Base-by-base conservation (phyloP, 2,113 vertebrate species). In the Vidua macroura region DNA sequence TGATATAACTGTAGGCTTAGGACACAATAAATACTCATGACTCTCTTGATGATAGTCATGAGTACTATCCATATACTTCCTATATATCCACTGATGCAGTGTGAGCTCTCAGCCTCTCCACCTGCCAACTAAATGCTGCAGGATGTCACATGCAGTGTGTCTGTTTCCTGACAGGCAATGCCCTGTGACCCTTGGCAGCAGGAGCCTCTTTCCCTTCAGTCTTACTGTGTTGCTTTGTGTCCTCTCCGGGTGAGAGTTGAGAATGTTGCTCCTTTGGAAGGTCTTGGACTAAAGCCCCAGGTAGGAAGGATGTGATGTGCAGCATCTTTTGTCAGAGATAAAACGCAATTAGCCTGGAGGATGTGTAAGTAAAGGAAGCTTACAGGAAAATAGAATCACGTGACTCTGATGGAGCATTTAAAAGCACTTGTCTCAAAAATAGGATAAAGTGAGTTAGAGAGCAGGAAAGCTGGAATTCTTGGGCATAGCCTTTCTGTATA, bases 291-390 rank as follows among this genome's bases (percentile, higher is more conserved):
- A 90, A 95, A 94, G 43, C 24, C 31, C 52, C 81, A 91, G 74
- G 88, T 93, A 90, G 95, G 96, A 95, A 97, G 97, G 97, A 98
- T 97, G 68, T 60, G 7, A 43, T 18, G 9, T 15, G 31, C 83
- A 80, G 41, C 41, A 59, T 96, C 91, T 95, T 97, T 97, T 96
- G 95, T 95, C 81, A 87, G 76, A 97, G 95, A 97, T 96, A 97
- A 97, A 94, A 92, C 56, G 83, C 86, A 96, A 97, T 95, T 92
- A 96, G 60, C 52, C 64, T 51, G 68, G 68, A 95, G 96, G 85
- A 95, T 91, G 46, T 95, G 46, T 41, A 39, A 95, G 79, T 77
- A 97, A 76, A 97, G 95, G 92, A 97, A 97, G 46, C 51, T 48
- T 70, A 87, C 90, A 95, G 94, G 95, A 97, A 97, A 86, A 28